Base-by-base conservation (phyloP, 1,140 invertebrate species). In the Bombus breviceps region DNA sequence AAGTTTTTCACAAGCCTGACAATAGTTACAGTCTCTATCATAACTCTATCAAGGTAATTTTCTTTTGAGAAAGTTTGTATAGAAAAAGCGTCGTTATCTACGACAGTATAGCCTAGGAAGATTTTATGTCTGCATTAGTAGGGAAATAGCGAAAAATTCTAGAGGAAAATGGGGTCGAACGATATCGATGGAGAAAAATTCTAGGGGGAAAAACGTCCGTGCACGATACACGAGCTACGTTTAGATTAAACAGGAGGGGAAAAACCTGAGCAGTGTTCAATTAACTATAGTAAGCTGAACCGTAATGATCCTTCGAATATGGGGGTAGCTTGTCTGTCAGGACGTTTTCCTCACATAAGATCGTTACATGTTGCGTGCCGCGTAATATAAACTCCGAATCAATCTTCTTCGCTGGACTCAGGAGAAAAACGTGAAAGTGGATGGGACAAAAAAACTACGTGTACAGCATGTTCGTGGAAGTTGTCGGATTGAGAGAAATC, bases 271-370 rank as follows among this genome's bases (percentile, higher is more conserved):
- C 59, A 4, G 66, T 68, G 34, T 39, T 83, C 81, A 47, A 83
- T 83, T 77, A 83, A 77, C 76, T 64, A 77, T n/a, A 41, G 57
- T 59, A 73, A 74, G 80, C 47, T 37, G n/a, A 43, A 62, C n/a
- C 32, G 66, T 82, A 82, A 82, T 66, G 81, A 82, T 82, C 34
- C 41, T 39, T 82, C 81, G 78, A 80, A 34, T 53, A 69, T 69
- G 28, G n/a, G 77, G 64, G 41, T 34, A 25, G 66, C 66, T 28
- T 37, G 74, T 25, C 22, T 57, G 47, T 37, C 32, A 13, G 47
- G 18, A n/a, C 5, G 25, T 3, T 28, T 43, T 78, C 28, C 15
- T 43, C 78, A 34, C 34, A n/a, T 68, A 80, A 80, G 78, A 80
- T 69, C 15, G 78, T 28, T 77, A 62, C 57, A 37, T 69, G 28